These are phyloP conservation scores for Hemithea aestivaria DNA, from an alignment of 2,888 invertebrate species.

Conservation along the genomic window DNA sequence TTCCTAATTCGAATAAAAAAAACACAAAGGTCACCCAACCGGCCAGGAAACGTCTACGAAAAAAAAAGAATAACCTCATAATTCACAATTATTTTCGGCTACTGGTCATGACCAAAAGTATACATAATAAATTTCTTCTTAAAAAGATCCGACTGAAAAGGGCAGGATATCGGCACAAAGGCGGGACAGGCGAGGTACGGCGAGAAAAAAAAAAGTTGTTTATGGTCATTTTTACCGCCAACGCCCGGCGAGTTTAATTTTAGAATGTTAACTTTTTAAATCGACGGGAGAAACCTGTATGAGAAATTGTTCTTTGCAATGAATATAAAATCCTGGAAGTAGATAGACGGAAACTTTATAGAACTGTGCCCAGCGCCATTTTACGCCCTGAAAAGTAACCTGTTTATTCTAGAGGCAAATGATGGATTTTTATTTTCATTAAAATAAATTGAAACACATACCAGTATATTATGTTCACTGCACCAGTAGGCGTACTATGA, in stretches of 20 bases:
- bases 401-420: too few relatives aligned
- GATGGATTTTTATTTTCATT: too few relatives aligned
- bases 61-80: slow-evolving; percentile 61
- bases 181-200: slow-evolving; percentile 53
- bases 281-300: slow-evolving; percentile 25
- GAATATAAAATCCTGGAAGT: too few relatives aligned
- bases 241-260: slow-evolving; percentile 67
- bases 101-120: slow-evolving; percentile 75
- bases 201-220: slow-evolving; percentile 66
- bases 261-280: slow-evolving; percentile 56
- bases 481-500: too few relatives aligned
- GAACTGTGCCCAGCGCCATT: too few relatives aligned
- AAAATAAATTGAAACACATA: too few relatives aligned
- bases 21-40: slow-evolving; percentile 64
- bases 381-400: too few relatives aligned
- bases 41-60: slow-evolving; percentile 56
- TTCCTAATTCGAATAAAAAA: slow-evolving; percentile 54
- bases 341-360: too few relatives aligned
- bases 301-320: too few relatives aligned
- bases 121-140: slow-evolving; percentile 76
- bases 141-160: slow-evolving; percentile 75
- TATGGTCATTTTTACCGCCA: slow-evolving; percentile 75
- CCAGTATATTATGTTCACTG: too few relatives aligned
- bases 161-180: slow-evolving; percentile 72
- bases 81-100: slow-evolving; percentile 77